Conservation (phyloP, 2,797 vertebrate genomes). For the Holocentrus rufus region DNA sequence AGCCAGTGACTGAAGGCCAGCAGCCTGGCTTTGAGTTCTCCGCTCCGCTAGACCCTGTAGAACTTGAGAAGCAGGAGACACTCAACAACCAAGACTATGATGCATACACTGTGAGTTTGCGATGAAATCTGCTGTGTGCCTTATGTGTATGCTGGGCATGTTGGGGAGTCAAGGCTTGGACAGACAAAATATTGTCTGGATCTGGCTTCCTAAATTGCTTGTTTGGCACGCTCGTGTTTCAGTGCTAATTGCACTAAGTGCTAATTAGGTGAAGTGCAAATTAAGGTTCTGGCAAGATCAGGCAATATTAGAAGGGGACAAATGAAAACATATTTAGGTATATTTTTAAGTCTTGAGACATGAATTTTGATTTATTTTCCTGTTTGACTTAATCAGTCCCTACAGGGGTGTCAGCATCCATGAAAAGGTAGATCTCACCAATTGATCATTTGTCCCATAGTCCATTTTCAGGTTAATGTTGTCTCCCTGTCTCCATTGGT, state of each 20-base stretch:
- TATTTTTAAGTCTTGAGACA: slow-evolving; percentile 1
- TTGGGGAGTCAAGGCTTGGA: background rate
- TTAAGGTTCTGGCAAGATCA: background rate
- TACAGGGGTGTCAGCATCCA: background rate
- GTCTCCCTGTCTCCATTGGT: background rate
- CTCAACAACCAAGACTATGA: slow-evolving; percentile 90
- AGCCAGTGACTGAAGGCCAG: slow-evolving; percentile 57
- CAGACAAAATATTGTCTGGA: background rate
- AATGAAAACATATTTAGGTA: background rate
- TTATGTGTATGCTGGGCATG: background rate
- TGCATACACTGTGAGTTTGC: slow-evolving; percentile 89
- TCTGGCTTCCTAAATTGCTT: too few relatives aligned
- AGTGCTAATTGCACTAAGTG: background rate
- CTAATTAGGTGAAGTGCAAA: background rate
- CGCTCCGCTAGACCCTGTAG: slow-evolving; percentile 56
- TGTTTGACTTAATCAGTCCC: background rate
- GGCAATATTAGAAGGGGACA: background rate
- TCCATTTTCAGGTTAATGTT: background rate
- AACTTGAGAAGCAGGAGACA: slow-evolving; percentile 84
- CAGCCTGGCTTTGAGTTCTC: slow-evolving; percentile 36
- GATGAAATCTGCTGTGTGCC: slow-evolving; percentile 27
- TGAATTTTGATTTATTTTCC: background rate
- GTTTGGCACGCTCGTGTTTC: too few relatives aligned
- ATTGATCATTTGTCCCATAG: background rate
- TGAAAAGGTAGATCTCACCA: background rate